Evolutionary conservation across 1,140 invertebrate genomes (phyloP).

Genomic region (Drosophila lini): DNA sequence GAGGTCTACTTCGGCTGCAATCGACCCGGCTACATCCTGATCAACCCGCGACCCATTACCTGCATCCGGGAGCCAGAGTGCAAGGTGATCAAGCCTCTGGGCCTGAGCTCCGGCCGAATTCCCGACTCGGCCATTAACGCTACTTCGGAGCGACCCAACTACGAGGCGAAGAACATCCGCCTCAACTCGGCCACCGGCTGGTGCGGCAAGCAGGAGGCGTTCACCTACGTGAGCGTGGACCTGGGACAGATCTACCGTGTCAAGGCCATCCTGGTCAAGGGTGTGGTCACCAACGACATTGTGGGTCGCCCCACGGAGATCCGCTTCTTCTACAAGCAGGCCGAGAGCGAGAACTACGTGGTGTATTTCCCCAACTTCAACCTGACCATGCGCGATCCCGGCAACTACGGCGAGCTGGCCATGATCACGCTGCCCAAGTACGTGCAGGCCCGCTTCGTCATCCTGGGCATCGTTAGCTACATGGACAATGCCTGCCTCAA

Average conservation of each 20-base stretch:
- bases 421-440: conserved; percentile 98
- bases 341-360: conserved; percentile 96
- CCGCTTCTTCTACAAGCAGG: conserved; percentile 97
- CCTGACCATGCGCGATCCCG: conserved; percentile 95
- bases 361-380: conserved; percentile 99
- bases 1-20: conserved; percentile 96
- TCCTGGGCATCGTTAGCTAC: conserved; percentile 96
- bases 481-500: conserved; percentile 98
- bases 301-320: conserved; percentile 97
- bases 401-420: conserved; percentile 96
- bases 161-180: conserved; percentile 95
- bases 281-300: conserved; percentile 97
- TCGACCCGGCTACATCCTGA: conserved; percentile 96
- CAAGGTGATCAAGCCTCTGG: conserved; percentile 95
- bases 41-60: conserved; percentile 94
- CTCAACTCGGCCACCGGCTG: conserved; percentile 97
- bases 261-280: conserved; percentile 96
- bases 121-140: conserved; percentile 98
- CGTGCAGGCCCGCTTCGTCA: conserved; percentile 96
- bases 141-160: conserved; percentile 95
- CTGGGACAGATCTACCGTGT: conserved; percentile 95
- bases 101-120: conserved; percentile 95
- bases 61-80: conserved; percentile 97
- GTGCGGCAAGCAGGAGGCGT: conserved; percentile 97
- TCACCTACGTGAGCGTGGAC: conserved; percentile 97